Conservation (phyloP, 2,888 invertebrate species). For the Aricia artaxerxes region DNA sequence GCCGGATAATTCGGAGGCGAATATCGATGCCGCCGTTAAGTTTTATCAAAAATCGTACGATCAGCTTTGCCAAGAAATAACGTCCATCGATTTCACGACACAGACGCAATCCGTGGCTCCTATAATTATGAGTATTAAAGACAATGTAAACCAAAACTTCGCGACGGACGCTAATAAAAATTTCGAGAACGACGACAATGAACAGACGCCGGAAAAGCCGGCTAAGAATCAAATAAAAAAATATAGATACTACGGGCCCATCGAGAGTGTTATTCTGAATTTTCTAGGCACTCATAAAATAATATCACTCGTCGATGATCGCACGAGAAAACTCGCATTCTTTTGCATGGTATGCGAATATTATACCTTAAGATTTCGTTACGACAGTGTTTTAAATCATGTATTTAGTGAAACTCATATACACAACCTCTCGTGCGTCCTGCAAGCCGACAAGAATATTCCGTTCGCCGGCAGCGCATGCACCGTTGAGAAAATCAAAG, state of each 20-base stretch:
- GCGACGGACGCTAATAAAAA: conserved; percentile 68
- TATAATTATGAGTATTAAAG: conserved; percentile 75
- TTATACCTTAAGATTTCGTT: conserved; percentile 70
- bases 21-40: conserved; percentile 63
- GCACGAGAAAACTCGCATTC: conserved; percentile 73
- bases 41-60: conserved; percentile 64
- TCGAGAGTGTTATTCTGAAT: conserved; percentile 64
- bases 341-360: conserved; percentile 75
- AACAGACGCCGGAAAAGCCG: conserved; percentile 61
- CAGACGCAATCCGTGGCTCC: conserved; percentile 71
- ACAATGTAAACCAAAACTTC: conserved; percentile 74
- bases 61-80: conserved; percentile 60
- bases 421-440: conserved; percentile 65
- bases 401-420: conserved; percentile 72
- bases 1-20: conserved; percentile 71
- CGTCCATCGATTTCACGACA: conserved; percentile 59
- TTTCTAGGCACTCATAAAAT: conserved; percentile 65
- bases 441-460: conserved; percentile 66
- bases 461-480: conserved; percentile 56
- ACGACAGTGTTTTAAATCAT: conserved; percentile 71
- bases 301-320: conserved; percentile 66
- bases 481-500: conserved; percentile 61
- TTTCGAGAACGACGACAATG: conserved; percentile 68
- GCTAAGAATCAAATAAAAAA: conserved; percentile 65
- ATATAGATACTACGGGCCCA: conserved; percentile 72